Evolutionary conservation across 2,888 invertebrate species (phyloP), one percentile per base, ranked within the genome.

Genomic region (Eupithecia subumbrata): DNA sequence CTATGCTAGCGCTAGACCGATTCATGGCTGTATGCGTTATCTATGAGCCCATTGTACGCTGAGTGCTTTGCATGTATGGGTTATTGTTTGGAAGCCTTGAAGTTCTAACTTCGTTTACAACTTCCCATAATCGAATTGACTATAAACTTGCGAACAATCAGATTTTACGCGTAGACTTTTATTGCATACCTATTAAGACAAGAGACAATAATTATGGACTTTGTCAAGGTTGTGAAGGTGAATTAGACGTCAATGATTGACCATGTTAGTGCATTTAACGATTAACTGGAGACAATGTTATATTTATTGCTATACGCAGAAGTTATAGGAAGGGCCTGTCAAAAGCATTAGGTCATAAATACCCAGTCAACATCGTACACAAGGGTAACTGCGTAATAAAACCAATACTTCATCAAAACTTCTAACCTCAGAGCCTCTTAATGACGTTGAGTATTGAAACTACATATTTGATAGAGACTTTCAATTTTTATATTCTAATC

Each of bases 311-410:
- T 75, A 78, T 82, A 81, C 78, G 75, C 77, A 76, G 78, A 79
- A 75, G 82, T 80, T 82, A 83, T 85, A 86, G 84, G 86, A 88
- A 90, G 90, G 89, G 89, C 84, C 87, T 86, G 84, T 87, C 85
- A 87, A 90, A 90, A 89, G 88, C 74, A 78, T 81, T 75, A 85
- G 83, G 83, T 82, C 83, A 84, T 87, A 86, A 87, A 87, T 86
- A 85, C 86, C 84, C 86, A 60, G 60, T 60, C 60, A 87, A 88
- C 84, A 86, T 85, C 86, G 80, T 81, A 87, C 80, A 88, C 93
- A 93, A 94, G 94, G 94, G 91, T 90, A 93, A 93, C 92, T 83
- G 84, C 91, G 86, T 91, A 88, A 94, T 94, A 91, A 92, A 94
- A 90, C 87, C 89, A 90, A 91, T 91, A 90, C 67, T 68, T 68